phyloP scores from a whole-genome alignment of 2,113 vertebrate species.

The Drymodes brunneopygia region DNA sequence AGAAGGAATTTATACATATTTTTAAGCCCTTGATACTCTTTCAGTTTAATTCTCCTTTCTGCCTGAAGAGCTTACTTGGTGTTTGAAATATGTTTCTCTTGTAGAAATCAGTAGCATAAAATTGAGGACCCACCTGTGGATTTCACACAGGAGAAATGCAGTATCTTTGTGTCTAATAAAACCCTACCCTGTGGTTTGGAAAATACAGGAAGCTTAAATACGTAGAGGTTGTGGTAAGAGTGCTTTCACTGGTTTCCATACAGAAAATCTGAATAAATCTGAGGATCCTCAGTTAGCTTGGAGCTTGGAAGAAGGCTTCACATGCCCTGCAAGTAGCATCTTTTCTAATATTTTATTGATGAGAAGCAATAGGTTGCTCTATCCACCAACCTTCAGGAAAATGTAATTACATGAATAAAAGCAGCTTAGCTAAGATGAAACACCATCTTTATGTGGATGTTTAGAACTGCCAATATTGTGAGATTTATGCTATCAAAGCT shows the following conservation, averaged over 20 bases:
- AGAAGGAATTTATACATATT: neutral
- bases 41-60: neutral
- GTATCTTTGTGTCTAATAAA: neutral
- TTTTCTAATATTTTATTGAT: neutral
- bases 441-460: neutral
- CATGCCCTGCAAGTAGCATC: fast-evolving
- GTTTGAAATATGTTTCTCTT: neutral
- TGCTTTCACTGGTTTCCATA: neutral
- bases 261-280: neutral
- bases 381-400: neutral
- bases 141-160: neutral
- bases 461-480: neutral
- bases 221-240: neutral
- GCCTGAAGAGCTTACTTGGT: neutral
- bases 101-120: neutral
- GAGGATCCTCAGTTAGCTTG: neutral
- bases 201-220: neutral
- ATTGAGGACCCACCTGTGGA: neutral
- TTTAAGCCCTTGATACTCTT: neutral
- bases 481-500: neutral
- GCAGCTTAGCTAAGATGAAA: neutral
- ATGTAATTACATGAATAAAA: neutral
- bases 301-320: neutral
- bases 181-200: fast-evolving
- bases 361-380: neutral